Percentiles rank a stretch among this genome's conserved stretches.
Evolutionary conservation across 2,797 vertebrate genomes (phyloP).

Genomic region (Hydrocynus forskahlii): DNA sequence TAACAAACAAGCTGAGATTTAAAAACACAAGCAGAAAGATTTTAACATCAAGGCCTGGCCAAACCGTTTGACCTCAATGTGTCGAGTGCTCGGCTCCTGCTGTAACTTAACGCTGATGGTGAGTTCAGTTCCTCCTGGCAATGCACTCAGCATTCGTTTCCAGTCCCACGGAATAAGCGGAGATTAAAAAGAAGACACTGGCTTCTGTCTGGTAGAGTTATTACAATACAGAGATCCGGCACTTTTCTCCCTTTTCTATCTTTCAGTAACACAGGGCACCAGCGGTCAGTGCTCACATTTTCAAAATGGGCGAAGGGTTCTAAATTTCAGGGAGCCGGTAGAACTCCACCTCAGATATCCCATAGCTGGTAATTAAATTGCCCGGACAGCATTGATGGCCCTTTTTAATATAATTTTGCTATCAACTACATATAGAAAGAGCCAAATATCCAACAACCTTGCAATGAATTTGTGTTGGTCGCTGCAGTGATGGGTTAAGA

Average conservation of each 20-base stretch:
- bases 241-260: neutral
- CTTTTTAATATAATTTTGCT: too few species aligned
- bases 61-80: neutral
- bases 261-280: neutral
- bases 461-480: neutral
- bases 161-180: neutral
- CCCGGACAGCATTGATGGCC: neutral
- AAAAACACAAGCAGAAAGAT: neutral
- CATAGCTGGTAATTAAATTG: neutral
- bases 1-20: neutral
- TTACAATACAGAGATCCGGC: neutral
- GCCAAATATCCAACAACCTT: too few species aligned
- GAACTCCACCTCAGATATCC: too few species aligned
- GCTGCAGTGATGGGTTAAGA: too few species aligned
- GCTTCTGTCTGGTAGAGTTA: constrained; percentile 1
- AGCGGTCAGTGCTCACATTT: neutral
- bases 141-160: neutral
- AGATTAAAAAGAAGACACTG: neutral
- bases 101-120: neutral
- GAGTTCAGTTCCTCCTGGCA: constrained; percentile 10
- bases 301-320: neutral
- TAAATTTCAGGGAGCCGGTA: too few species aligned
- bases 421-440: too few species aligned
- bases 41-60: neutral
- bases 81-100: neutral